Evolutionary conservation across 2,888 invertebrate genomes (phyloP).

Genomic region (Homarus gammarus): DNA sequence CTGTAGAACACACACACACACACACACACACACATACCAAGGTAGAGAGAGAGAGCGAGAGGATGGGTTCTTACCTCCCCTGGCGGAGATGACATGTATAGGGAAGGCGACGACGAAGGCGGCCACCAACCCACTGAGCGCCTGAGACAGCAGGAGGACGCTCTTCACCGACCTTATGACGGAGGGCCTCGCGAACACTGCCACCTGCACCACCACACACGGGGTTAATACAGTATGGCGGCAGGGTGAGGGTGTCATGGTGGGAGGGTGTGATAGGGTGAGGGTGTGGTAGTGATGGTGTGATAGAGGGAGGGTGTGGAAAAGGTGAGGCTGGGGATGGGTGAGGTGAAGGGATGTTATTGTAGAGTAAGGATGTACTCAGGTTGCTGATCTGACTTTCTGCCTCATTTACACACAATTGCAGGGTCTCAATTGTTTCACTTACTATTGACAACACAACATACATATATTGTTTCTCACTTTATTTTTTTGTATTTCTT

Average conservation of each 20-base stretch:
- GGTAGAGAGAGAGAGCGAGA: not conserved
- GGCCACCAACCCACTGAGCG: slow-evolving; percentile 69
- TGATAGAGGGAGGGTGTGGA: not conserved
- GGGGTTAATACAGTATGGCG: no score
- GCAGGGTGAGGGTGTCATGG: not conserved
- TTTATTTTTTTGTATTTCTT: no score
- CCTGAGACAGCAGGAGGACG: slow-evolving; percentile 65
- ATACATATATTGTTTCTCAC: no score
- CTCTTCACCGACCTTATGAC: slow-evolving; percentile 61
- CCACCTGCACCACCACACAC: slow-evolving; percentile 37
- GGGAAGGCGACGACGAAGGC: slow-evolving; percentile 73
- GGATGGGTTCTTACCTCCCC: slow-evolving; percentile 54
- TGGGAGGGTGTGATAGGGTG: not conserved
- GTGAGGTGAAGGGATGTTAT: not conserved
- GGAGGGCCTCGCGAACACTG: slow-evolving; percentile 64
- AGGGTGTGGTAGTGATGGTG: not conserved
- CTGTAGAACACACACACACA: not conserved
- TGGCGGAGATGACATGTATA: slow-evolving; percentile 73
- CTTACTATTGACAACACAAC: no score
- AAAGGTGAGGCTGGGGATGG: not conserved
- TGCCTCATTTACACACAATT: no score
- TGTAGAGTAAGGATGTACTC: no score
- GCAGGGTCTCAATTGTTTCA: no score
- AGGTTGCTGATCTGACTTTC: no score
- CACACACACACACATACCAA: not conserved